Percentiles rank a stretch among this genome's conserved stretches.
phyloP scores from a whole-genome alignment of 2,888 invertebrate species.

The Melanotus villosus region DNA sequence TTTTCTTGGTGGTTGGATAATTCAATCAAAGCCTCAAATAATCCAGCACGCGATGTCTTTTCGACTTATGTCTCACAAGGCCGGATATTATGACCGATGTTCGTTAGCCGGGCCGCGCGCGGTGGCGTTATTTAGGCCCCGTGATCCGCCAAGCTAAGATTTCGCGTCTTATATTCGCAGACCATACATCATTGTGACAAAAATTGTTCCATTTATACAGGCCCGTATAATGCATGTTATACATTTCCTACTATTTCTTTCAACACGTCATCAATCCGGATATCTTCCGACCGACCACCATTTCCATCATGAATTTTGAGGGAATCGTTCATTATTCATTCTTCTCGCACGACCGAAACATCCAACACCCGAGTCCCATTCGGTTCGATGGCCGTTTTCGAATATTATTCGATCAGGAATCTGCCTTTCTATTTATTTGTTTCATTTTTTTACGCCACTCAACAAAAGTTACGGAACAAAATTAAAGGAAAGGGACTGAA shows the following conservation, averaged over 20 bases:
- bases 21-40: slow-evolving; percentile 27
- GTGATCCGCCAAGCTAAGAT: slow-evolving; percentile 30
- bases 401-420: background rate
- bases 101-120: slow-evolving; percentile 7
- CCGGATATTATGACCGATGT: slow-evolving; percentile 15
- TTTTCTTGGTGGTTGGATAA: slow-evolving; percentile 24
- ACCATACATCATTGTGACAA: slow-evolving; percentile 51
- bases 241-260: slow-evolving; percentile 50
- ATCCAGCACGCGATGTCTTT: slow-evolving; percentile 20
- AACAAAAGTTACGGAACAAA: slow-evolving; percentile 1
- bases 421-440: background rate
- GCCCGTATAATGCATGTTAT: slow-evolving; percentile 50
- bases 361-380: background rate
- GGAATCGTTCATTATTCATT: slow-evolving; percentile 56
- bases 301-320: slow-evolving; percentile 22
- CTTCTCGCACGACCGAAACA: slow-evolving; percentile 31
- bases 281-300: slow-evolving; percentile 40
- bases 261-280: slow-evolving; percentile 50
- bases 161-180: slow-evolving; percentile 43
- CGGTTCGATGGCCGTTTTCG: background rate
- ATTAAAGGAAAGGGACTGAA: slow-evolving; percentile 3
- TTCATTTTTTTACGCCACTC: background rate
- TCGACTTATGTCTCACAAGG: background rate
- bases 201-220: slow-evolving; percentile 50
- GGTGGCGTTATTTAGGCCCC: background rate